Conservation (phyloP, 1,140 invertebrate species). For the Drosophila orena region DNA sequence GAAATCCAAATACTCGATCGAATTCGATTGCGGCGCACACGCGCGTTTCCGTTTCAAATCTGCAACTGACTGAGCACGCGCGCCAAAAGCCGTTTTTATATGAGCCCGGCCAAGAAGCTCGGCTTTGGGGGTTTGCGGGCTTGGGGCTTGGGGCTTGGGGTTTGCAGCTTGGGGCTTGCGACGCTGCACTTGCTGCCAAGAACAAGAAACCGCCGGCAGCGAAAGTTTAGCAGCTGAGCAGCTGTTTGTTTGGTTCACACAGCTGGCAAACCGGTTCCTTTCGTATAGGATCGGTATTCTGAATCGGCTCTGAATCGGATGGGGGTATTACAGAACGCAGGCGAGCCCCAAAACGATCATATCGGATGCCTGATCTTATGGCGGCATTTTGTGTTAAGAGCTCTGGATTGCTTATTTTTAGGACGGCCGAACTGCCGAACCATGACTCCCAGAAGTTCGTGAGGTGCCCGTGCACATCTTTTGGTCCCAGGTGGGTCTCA, state of each 20-base stretch:
- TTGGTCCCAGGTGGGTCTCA: constrained; percentile 26
- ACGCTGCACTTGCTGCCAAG: constrained; percentile 43
- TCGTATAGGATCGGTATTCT: constrained; percentile 2
- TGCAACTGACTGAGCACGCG: constrained; percentile 79
- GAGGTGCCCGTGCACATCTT: constrained; percentile 26
- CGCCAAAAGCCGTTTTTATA: constrained; percentile 75
- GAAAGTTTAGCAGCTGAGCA: constrained; percentile 70
- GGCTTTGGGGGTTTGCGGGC: constrained; percentile 21
- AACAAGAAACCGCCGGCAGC: constrained; percentile 69
- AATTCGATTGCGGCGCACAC: constrained; percentile 57
- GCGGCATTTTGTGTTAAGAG: constrained; percentile 27
- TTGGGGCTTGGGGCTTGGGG: too few species aligned
- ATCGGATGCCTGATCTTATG: constrained; percentile 38
- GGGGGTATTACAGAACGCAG: constrained; percentile 1
- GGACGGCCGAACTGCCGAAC: constrained; percentile 15
- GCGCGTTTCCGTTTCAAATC: constrained; percentile 76
- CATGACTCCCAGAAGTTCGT: constrained; percentile 36
- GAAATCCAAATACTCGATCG: constrained; percentile 45
- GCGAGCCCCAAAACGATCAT: constrained; percentile 42
- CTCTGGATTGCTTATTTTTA: constrained; percentile 46
- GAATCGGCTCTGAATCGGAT: constrained; percentile 23
- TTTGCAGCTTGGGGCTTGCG: constrained; percentile 37
- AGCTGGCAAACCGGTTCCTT: constrained; percentile 68
- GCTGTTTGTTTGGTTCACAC: constrained; percentile 55
- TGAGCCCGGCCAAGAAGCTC: constrained; percentile 46